These are phyloP conservation scores for Anhinga anhinga DNA, from an alignment of 2,113 vertebrate species.

Conservation along the genomic window DNA sequence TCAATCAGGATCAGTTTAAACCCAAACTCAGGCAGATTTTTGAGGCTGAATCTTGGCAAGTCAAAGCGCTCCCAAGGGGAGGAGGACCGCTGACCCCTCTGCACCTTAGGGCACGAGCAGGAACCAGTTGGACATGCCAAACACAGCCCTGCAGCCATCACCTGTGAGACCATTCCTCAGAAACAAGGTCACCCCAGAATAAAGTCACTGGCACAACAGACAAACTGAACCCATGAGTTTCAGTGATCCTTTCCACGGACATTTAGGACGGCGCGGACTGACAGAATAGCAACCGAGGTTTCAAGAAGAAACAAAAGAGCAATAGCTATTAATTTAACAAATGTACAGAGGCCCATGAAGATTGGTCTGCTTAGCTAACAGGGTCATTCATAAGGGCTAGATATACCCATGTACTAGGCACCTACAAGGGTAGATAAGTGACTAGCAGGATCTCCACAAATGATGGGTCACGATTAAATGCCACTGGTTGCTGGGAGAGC, in stretches of 20 bases:
- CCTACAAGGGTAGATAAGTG: neutral
- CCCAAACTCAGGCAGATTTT: neutral
- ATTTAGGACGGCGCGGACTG: neutral
- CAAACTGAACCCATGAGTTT: neutral
- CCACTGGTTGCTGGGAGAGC: neutral
- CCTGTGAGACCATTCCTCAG: accelerated
- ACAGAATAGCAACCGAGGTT: neutral
- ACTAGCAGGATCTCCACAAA: neutral
- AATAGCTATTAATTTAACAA: slow-evolving; percentile 5
- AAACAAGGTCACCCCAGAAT: neutral
- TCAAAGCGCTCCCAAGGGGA: neutral
- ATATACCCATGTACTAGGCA: neutral
- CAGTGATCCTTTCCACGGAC: slow-evolving; percentile 23
- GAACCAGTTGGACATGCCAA: neutral
- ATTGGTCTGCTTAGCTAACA: neutral
- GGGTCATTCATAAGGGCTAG: neutral
- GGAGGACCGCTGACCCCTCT: neutral
- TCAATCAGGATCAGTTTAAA: neutral
- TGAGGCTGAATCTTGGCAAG: neutral
- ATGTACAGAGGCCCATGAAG: neutral
- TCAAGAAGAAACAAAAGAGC: neutral
- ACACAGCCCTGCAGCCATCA: neutral
- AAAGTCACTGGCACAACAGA: neutral
- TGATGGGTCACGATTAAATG: neutral
- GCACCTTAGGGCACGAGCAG: neutral